Base-by-base conservation (phyloP, 2,113 vertebrate species). In the Lophochroa leadbeateri region DNA sequence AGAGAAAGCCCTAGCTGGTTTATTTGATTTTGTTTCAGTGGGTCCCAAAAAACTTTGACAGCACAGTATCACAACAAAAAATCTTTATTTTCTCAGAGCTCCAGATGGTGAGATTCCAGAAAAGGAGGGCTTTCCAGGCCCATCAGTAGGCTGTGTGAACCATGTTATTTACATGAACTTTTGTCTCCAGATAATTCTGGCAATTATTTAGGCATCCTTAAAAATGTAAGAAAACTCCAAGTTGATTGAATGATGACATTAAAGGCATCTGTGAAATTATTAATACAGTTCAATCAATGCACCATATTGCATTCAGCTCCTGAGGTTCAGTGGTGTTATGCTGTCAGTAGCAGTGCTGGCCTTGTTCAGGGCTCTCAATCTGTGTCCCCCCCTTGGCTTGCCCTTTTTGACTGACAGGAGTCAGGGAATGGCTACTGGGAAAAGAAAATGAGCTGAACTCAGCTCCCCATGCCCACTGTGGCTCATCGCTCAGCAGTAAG, bases 241-340 rank as follows among this genome's bases (percentile, higher is more conserved):
- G 86, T 0, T 75, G 46, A 55, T 78, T 68, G 55, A 91, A 43
- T 11, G 24, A 46, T 79, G 77, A 17, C 55, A 84, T 64, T 55
- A 55, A 85, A 72, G 41, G 12, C 6, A 12, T 18, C 53, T 94
- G n/a, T 71, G 72, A 70, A 63, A 25, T 60, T 25, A 64, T 71
- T 67, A 20, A 50, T 52, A 44, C 0, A 1, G 27, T 23, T 29
- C 50, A 58, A 10, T 55, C 13, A 1, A 37, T 83, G 43, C 35
- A 25, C 27, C 13, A 5, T 10, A 1, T 17, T 11, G 19, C 10
- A 13, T 52, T 68, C 35, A 1, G 1, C 58, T 69, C 46, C 16
- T 0, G 0, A 50, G 7, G 13, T 44, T 39, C 39, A n/a, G 3
- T 2, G 49, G 11, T 5, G 10, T 3, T 24, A 20, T 1, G 10